Conservation (phyloP, 1,140 invertebrate genomes). For the Solen grandis region DNA sequence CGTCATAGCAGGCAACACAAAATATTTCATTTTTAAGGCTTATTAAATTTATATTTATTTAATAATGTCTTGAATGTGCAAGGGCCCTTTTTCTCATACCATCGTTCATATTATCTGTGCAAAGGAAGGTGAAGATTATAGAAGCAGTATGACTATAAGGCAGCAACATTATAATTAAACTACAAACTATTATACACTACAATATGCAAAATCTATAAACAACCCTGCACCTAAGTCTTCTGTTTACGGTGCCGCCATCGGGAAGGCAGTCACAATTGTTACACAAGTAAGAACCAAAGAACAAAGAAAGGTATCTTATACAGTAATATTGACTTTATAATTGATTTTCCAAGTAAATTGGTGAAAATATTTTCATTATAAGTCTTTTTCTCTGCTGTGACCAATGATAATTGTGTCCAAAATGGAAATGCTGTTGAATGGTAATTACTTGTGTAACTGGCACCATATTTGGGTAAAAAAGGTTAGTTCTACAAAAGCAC, state of each 20-base stretch:
- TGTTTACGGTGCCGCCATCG: slow-evolving; percentile 22
- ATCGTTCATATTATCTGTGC: no score
- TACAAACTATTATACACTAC: no score
- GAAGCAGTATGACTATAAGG: not conserved
- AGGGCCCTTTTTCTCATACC: no score
- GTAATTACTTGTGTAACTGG: slow-evolving; percentile 13
- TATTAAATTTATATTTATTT: not conserved
- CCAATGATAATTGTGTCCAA: not conserved
- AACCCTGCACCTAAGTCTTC: slow-evolving; percentile 26
- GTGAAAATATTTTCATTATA: not conserved
- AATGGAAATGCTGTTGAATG: not conserved
- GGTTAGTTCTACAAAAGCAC: no score
- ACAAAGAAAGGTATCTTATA: not conserved
- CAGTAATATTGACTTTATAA: not conserved
- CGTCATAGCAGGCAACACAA: not conserved
- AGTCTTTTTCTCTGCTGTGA: not conserved
- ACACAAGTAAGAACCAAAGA: no score
- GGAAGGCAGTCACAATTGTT: slow-evolving; percentile 12
- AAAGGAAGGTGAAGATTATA: no score
- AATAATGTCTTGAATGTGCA: no score
- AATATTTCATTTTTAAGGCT: not conserved
- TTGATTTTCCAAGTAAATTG: no score
- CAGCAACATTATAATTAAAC: not conserved
- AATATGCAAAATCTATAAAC: no score
- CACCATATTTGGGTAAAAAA: not conserved